Percentiles rank a stretch among this genome's conserved stretches.
phyloP scores from a whole-genome alignment of 2,113 vertebrate species.

The Poecile atricapillus region DNA sequence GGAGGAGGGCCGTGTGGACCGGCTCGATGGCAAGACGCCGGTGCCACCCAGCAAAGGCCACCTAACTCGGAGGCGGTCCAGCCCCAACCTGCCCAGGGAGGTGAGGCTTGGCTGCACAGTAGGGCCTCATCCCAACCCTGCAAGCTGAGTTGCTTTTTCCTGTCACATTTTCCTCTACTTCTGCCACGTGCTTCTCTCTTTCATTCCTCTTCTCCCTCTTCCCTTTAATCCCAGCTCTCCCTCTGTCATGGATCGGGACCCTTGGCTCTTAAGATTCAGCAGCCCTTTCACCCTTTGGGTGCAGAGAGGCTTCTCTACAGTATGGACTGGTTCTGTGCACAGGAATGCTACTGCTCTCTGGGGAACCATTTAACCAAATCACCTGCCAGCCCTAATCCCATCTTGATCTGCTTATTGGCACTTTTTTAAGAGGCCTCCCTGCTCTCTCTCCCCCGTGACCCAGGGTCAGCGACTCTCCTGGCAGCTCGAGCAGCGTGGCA shows the following conservation, averaged over 20 bases:
- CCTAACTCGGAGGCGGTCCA: conserved; percentile 67
- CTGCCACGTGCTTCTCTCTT: neutral
- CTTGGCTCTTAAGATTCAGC: neutral
- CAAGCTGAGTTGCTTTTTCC: neutral
- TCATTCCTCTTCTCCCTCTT: neutral
- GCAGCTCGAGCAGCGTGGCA: neutral
- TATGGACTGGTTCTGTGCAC: neutral
- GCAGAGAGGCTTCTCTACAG: neutral
- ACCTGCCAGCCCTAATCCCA: neutral
- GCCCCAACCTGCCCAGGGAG: conserved; percentile 72
- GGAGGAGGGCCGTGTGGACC: conserved; percentile 67
- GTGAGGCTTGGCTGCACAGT: conserved; percentile 38
- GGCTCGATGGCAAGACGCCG: conserved; percentile 50
- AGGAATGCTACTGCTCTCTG: neutral
- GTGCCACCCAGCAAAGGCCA: conserved; percentile 65
- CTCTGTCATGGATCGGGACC: neutral
- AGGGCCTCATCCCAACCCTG: neutral
- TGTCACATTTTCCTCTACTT: neutral
- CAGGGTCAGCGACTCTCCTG: conserved; percentile 52
- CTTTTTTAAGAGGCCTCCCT: neutral
- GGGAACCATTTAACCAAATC: neutral
- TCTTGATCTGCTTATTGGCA: neutral
- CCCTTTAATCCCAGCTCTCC: neutral
- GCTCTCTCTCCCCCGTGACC: neutral
- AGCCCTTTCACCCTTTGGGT: neutral